Base-by-base conservation (phyloP, 1,140 invertebrate species). In the Nasonia longicornis region DNA sequence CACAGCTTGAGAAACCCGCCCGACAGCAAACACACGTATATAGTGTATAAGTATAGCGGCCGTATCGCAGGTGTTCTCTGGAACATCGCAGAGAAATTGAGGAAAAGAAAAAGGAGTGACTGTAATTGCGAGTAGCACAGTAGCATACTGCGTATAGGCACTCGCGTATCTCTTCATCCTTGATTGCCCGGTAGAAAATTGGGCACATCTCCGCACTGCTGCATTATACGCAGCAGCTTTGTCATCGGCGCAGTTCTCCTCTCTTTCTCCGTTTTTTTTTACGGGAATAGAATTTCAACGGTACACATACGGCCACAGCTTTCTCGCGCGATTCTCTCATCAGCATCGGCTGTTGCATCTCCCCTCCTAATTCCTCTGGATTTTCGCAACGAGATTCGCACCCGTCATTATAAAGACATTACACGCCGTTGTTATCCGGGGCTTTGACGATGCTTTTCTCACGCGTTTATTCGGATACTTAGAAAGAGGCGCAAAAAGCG, bases 101-200 rank as follows among this genome's bases (percentile, higher is more conserved):
- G 67, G 11, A 78, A 70, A 70, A 6, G 64, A 31, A 11, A 58
- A 31, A 35, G n/a, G 20, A 22, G 48, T 67, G 20, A 63, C 35
- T 42, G 12, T 35, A 35, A 71, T 71, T 42, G 70, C 35, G 70
- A 4, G 29, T 29, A 14, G 29, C 14, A 42, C 38, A 71, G 38
- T 42, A 71, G 58, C 8, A 16, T 16, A 10, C 22, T 22, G 48
- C 12, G 11, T 11, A 12, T 48, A 11, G 0, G 31, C 31, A 6
- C 31, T 35, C 31, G 31, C 31, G 31, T 0, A 35, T 6, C 31
- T 35, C 72, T 35, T n/a, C 58, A 26, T 22, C 22, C 35, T 26
- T 78, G 77, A 79, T 79, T 79, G 12, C 45, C 20, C 20, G 31
- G 45, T 48, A 4, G 38, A 42, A 66, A 79, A 71, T 72, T 63